Base-by-base conservation (phyloP, 2,888 invertebrate genomes). In the Bimastos eiseni region DNA sequence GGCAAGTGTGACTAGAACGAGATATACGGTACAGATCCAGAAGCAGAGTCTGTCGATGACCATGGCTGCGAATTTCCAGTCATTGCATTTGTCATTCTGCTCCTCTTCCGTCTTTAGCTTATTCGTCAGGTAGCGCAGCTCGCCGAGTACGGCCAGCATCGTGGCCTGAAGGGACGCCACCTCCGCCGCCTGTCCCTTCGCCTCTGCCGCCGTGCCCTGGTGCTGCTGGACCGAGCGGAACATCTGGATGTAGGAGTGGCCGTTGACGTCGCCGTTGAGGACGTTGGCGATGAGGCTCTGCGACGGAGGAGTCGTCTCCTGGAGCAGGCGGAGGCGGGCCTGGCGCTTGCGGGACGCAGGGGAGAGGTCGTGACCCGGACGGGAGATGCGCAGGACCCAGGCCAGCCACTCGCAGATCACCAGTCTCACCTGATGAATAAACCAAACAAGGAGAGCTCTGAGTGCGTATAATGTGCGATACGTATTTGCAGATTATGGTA, bases 361-460 rank as follows among this genome's bases (percentile, higher is more conserved):
- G 19, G 92, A 92, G 34, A 93, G 91, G 90, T 93, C 93, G 83
- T 91, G 89, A 24, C 93, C 93, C n/a, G 93, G 93, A 21, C 93
- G 89, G 41, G 91, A 91, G 92, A 93, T 93, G 44, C 92, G 91
- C 36, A 93, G 90, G 19, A 89, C 89, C 93, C 93, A 93, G 3
- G 93, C 92, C 84, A 93, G 88, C 93, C 93, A 93, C 88, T 93
- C 93, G 90, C 93, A 93, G 83, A 93, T 89, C 2, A 92, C 83
- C 49, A 91, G 92, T 13, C 92, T 84, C 49, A 93, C 92, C 93
- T 93, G 92, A 86, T 24, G 49, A 3, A 86, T 19, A 70, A 70
- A 70, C 1, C 70, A 70, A n/a, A n/a, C 70, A 70, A n/a, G n/a
- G 17, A n/a, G n/a, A n/a, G n/a, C n/a, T n/a, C n/a, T n/a, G n/a